phyloP scores from a whole-genome alignment of 2,797 vertebrate species.

The Epinephelus awoara region DNA sequence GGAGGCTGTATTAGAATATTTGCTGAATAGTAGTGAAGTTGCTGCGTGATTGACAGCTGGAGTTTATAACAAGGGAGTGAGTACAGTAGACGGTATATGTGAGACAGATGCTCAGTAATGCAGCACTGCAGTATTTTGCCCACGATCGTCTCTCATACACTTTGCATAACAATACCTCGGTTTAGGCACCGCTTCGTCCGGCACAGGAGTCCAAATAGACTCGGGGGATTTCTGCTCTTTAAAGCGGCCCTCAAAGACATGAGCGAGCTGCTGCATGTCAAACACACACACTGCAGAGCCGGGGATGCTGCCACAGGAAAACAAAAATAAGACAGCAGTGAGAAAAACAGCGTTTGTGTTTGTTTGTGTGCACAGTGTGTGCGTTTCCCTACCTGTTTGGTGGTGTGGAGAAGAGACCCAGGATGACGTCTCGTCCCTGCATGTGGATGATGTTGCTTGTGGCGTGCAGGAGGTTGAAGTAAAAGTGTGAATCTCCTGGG shows the following conservation, averaged over 20 bases:
- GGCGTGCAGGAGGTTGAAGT: slow-evolving; percentile 96
- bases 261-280: slow-evolving; percentile 95
- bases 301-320: slow-evolving; percentile 88
- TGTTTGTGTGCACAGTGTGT: neutral
- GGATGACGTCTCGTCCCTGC: slow-evolving; percentile 91
- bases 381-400: slow-evolving; percentile 90
- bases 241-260: slow-evolving; percentile 94
- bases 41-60: slow-evolving; percentile 56
- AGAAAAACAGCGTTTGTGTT: neutral
- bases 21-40: slow-evolving; percentile 63
- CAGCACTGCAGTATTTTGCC: slow-evolving; percentile 58
- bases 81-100: slow-evolving; percentile 33
- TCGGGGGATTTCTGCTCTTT: slow-evolving; percentile 97
- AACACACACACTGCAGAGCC: slow-evolving; percentile 97
- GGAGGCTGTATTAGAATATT: slow-evolving; percentile 52
- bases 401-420: slow-evolving; percentile 96
- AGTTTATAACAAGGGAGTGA: slow-evolving; percentile 48
- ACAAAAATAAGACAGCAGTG: neutral
- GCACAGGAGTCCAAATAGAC: slow-evolving; percentile 96
- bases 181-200: slow-evolving; percentile 93
- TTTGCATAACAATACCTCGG: slow-evolving; percentile 89
- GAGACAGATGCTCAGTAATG: slow-evolving; percentile 60
- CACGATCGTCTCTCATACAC: slow-evolving; percentile 35
- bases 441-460: slow-evolving; percentile 92
- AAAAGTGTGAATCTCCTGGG: slow-evolving; percentile 96